A percentile compares a stretch with the other conserved stretches of the same genome.
Conservation (phyloP, 2,888 invertebrate genomes). For the Erannis defoliaria region DNA sequence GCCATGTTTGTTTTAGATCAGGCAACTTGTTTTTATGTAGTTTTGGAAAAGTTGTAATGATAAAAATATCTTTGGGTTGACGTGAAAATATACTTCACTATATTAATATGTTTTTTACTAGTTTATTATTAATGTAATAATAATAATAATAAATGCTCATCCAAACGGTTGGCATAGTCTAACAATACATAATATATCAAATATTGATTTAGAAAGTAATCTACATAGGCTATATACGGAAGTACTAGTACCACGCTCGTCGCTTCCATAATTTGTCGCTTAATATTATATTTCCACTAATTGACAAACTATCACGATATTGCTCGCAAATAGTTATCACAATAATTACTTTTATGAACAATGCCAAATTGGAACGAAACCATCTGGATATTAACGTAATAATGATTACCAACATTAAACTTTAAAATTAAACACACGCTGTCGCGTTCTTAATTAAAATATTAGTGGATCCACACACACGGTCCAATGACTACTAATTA, state of each 20-base stretch:
- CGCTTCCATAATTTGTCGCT: conserved; percentile 1
- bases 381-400: conserved; percentile 31
- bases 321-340: conserved; percentile 30
- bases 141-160: too few species aligned
- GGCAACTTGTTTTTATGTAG: conserved; percentile 23
- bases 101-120: too few species aligned
- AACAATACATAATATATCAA: not conserved
- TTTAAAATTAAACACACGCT: conserved; percentile 40
- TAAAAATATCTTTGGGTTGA: too few species aligned
- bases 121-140: too few species aligned
- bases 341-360: conserved; percentile 37
- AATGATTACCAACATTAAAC: conserved; percentile 26
- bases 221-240: not conserved
- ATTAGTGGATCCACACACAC: conserved; percentile 46
- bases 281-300: conserved; percentile 45
- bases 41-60: too few species aligned
- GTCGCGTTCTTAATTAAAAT: conserved; percentile 42
- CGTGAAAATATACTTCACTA: too few species aligned
- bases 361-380: conserved; percentile 29
- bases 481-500: conserved; percentile 73
- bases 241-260: not conserved
- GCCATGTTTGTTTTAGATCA: conserved; percentile 73
- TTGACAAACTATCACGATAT: conserved; percentile 40
- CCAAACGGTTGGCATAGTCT: too few species aligned
- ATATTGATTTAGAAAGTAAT: not conserved